Evolutionary conservation across 2,888 invertebrate genomes (phyloP), one percentile per base, ranked within the genome.

Genomic region (Bhutanitis thaidina): DNA sequence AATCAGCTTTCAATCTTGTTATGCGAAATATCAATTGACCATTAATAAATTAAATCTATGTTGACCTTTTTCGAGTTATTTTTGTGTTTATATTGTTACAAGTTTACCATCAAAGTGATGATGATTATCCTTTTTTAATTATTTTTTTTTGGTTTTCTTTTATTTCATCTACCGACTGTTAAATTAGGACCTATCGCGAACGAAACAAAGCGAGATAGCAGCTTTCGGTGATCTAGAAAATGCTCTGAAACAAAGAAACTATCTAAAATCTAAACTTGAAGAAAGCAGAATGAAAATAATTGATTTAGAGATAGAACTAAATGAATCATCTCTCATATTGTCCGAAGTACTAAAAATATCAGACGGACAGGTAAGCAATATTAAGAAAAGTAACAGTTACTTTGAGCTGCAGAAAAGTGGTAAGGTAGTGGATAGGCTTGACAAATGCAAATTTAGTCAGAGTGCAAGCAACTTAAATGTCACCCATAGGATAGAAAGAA

Each of bases 371-470:
- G 62, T 81, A 32, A 69, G 64, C 51, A 70, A 70, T 48, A 78
- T 88, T 53, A 85, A 86, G 63, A 78, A 84, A 52, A 83, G 85
- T 57, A 84, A 76, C 68, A 88, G 86, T 66, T 86, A 81, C 69
- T 85, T 85, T 60, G 89, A 88, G 64, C 67, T 89, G 57, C 90
- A 90, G 74, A 90, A 91, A 75, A 91, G 89, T 81, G 90, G 90
- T 89, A 91, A 90, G 89, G 90, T 90, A 86, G 90, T 86, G 73
- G 88, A 88, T 83, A 90, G 91, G 80, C 80, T 90, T 62, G 90
- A 88, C 70, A 90, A 85, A 74, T 79, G 83, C 76, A 88, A 78
- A 74, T 75, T 77, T 63, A 89, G 89, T 65, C 83, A 74, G 64
- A 86, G 88, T 59, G 74, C 74, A 64, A 89, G 86, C 61, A 81